Base-by-base conservation (phyloP, 2,113 vertebrate genomes). In the Oryzias woworae region DNA sequence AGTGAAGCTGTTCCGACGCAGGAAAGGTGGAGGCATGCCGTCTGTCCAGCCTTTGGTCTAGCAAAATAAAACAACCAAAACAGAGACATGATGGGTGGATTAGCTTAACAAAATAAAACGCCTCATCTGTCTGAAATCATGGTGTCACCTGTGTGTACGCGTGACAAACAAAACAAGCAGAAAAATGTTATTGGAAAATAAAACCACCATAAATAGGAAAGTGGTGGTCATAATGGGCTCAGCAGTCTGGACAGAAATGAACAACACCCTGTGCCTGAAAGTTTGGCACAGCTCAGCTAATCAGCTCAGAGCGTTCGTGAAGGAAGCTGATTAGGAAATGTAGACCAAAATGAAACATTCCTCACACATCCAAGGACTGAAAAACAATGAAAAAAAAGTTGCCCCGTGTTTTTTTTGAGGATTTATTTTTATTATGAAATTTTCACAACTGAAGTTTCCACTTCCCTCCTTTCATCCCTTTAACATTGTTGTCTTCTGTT, bases 1-100 rank as follows among this genome's bases (percentile, higher is more conserved):
- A 0, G 94, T 96, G 69, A 97, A 95, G 89, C 96, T 97, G 93
- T 94, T 96, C 70, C 96, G 92, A 66, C 96, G 92, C 85, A 87
- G 90, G 88, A 94, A 93, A 71, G 85, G 78, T 10, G 93, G 89
- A 22, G 83, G 66, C 26, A 71, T 78, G 43, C 85, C 84, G 58
- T 75, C 88, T 76, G 80, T 36, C 26, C 64, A 77, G 44, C 72
- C 74, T 62, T 69, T 87, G 66, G 57, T 90, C 95, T 97, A 88
- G 55, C 84, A 58, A 70, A 85, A 75, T 79, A 84, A 0, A 48
- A 57, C 7, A 36, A 10, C 31, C 31, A 8, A 36, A 14, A 73
- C n/a, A 20, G 31, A 78, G 5, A 75, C 5, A 16, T 18, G 26
- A 15, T 36, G 22, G 31, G 56, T 7, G 4, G 17, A 66, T 44